Evolutionary conservation across 1,140 invertebrate species (phyloP).

Genomic region (Lepidurus apus): DNA sequence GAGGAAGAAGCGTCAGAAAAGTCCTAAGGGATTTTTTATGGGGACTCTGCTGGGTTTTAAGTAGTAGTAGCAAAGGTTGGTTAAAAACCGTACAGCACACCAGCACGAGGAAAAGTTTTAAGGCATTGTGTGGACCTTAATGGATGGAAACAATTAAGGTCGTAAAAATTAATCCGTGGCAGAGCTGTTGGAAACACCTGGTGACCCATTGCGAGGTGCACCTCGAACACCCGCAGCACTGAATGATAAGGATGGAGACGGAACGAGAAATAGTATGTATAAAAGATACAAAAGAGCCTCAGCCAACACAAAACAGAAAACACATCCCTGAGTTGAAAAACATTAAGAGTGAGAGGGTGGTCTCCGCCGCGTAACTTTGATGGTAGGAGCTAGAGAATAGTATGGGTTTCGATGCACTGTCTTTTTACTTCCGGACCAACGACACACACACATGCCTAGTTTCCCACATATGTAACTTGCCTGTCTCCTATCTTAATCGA

Average conservation of each 20-base stretch:
- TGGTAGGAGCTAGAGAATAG: background rate
- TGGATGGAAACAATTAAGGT: slow-evolving; percentile 22
- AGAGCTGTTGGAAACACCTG: slow-evolving; percentile 11
- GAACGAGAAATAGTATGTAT: background rate
- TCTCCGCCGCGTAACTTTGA: background rate
- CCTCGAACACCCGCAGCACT: background rate
- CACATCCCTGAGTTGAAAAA: background rate
- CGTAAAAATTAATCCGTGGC: slow-evolving; percentile 15
- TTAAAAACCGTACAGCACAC: background rate
- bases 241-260: slow-evolving; percentile 4
- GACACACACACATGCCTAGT: background rate
- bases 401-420: slow-evolving; percentile 2
- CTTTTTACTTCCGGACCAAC: slow-evolving; percentile 2
- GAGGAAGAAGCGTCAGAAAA: background rate
- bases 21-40: slow-evolving; percentile 15
- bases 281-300: background rate
- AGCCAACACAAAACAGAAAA: background rate
- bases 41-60: slow-evolving; percentile 4
- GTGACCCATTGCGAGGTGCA: background rate
- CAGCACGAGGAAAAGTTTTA: background rate
- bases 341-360: slow-evolving; percentile 11
- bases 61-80: slow-evolving; percentile 1
- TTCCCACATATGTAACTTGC: slow-evolving; percentile 3
- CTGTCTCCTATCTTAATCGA: background rate
- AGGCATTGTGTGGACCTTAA: slow-evolving; percentile 10